A percentile compares a stretch with the other conserved stretches of the same genome.
phyloP scores from a whole-genome alignment of 2,888 invertebrate species.

The Caenorhabditis angaria region DNA sequence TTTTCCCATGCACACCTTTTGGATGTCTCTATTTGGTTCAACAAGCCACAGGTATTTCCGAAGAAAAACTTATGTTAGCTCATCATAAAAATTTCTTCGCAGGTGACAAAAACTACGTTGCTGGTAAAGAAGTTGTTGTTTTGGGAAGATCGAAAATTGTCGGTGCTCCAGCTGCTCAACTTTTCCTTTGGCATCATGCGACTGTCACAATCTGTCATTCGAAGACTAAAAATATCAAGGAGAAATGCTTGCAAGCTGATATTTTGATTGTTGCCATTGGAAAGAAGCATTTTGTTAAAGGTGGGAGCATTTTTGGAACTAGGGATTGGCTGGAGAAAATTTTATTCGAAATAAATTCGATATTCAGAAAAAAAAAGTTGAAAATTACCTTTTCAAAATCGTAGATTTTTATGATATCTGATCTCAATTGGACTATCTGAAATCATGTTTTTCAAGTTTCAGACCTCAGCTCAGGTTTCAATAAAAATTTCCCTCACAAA shows the following conservation, averaged over 20 bases:
- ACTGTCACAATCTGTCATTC: constrained; percentile 98
- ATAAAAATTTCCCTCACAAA: no score
- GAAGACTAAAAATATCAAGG: constrained; percentile 77
- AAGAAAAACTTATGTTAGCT: not conserved
- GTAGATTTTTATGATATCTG: no score
- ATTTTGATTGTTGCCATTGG: constrained; percentile 97
- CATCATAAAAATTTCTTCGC: not conserved
- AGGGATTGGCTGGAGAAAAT: not conserved
- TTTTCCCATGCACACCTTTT: constrained; percentile 94
- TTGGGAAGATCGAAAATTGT: constrained; percentile 97
- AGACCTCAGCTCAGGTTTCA: no score
- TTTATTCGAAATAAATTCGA: not conserved
- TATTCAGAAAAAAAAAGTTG: not conserved
- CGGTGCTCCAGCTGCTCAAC: constrained; percentile 91
- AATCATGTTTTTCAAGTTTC: no score
- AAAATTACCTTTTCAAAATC: no score
- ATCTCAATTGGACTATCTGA: no score
- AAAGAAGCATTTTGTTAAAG: constrained; percentile 86
- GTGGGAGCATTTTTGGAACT: no score
- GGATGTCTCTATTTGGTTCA: constrained; percentile 92
- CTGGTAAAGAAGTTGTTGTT: constrained; percentile 82
- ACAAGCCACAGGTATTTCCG: constrained; percentile 71
- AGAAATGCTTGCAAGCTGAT: constrained; percentile 80
- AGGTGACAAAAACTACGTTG: constrained; percentile 61
- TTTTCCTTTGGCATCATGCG: constrained; percentile 94